Base-by-base conservation (phyloP, 2,113 vertebrate genomes). In the Gobiocypris rarus region DNA sequence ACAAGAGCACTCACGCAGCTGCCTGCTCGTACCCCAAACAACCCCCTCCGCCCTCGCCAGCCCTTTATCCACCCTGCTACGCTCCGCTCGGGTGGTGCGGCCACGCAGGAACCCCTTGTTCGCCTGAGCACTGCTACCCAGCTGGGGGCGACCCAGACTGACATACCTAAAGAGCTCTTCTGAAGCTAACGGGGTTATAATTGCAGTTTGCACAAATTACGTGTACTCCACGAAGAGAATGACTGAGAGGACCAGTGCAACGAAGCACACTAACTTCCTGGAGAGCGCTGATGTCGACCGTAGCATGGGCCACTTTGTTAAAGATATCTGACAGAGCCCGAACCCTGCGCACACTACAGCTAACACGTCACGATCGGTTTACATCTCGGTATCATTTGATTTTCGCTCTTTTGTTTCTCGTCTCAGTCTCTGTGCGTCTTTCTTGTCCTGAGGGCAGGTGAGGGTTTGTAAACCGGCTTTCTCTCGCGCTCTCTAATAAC, bases 1-100 rank as follows among this genome's bases (percentile, higher is more conserved):
- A 94, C 93, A 93, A 91, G 92, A 95, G 93, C 91, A 91, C 91
- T 93, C 93, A 90, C 82, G 85, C 92, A 93, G 92, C 92, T 92
- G 92, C 92, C 90, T 87, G 69, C n/a, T 82, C 43, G 43, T 83
- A 75, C 84, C 76, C 58, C 67, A 86, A 84, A 81, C 58, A 61
- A 83, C 83, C 59, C 82, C 78, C 59, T 87, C 84, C 83, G 78
- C 86, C 48, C 74, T 54, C 82, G 31, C 70, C 61, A 78, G 50
- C 48, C 67, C 80, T 56, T 63, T 38, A 79, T 67, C 38, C 81
- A 59, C 52, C 48, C 24, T 15, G 28, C 38, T 48, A 6, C 0
- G 24, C 77, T 41, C 70, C 6, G 31, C 67, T 75, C 58, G 41
- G 78, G 82, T 82, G 89, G 82, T 83, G 85, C 80, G 92, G 88